These are phyloP conservation scores for Corythaeola cristata DNA, from an alignment of 2,113 vertebrate genomes.

Conservation along the genomic window DNA sequence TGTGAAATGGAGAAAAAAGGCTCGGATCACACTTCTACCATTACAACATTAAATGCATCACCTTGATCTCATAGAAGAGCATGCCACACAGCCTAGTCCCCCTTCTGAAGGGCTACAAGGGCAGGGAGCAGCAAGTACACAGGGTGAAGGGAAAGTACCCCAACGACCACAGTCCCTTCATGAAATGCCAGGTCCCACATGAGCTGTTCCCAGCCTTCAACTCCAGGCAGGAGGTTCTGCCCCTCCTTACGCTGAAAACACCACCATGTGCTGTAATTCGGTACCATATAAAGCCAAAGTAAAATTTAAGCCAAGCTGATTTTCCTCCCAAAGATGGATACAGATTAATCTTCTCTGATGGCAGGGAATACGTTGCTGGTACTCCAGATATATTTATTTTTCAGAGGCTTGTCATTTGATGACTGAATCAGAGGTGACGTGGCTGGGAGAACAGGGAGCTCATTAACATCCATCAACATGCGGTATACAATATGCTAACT, in stretches of 20 bases:
- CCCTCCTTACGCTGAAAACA: neutral
- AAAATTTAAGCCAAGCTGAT: neutral
- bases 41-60: neutral
- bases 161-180: rapidly evolving
- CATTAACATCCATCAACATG: neutral
- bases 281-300: neutral
- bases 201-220: neutral
- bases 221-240: neutral
- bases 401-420: neutral
- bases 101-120: neutral
- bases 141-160: neutral
- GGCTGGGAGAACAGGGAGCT: neutral
- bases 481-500: neutral
- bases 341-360: neutral
- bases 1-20: rapidly evolving
- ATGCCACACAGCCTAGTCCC: rapidly evolving
- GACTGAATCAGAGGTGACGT: constrained; percentile 5
- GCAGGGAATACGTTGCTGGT: neutral
- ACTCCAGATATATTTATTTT: neutral
- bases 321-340: neutral
- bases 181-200: rapidly evolving
- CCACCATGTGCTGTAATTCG: neutral
- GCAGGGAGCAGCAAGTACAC: neutral
- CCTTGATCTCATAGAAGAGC: neutral
- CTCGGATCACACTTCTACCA: neutral